Evolutionary conservation across 2,797 vertebrate species (phyloP).

Genomic region (Loriculus beryllinus): DNA sequence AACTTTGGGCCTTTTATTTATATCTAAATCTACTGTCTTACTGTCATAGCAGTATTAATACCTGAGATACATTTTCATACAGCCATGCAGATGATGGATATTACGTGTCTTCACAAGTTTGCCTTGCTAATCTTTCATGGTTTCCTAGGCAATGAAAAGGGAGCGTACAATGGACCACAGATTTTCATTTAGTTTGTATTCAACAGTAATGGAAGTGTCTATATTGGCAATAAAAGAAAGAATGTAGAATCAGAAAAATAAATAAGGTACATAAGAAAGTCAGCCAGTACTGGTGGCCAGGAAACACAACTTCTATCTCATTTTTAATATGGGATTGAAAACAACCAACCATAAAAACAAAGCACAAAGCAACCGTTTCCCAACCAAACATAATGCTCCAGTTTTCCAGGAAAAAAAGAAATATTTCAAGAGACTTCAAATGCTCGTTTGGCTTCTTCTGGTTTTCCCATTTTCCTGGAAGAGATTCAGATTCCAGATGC

Average conservation of each 20-base stretch:
- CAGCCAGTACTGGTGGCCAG: background rate
- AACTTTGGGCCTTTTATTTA: background rate
- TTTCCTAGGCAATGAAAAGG: constrained; percentile 52
- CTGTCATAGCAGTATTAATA: background rate
- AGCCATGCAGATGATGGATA: background rate
- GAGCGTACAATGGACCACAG: background rate
- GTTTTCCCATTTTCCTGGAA: background rate
- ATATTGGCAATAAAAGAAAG: background rate
- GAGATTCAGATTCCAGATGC: background rate
- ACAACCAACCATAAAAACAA: background rate
- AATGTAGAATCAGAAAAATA: background rate
- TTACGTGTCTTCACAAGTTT: background rate
- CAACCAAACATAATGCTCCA: background rate
- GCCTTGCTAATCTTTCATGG: constrained; percentile 15
- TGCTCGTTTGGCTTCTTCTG: background rate
- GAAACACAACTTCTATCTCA: background rate
- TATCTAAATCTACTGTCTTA: background rate
- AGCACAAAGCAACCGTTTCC: background rate
- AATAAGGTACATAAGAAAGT: background rate
- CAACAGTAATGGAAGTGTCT: background rate
- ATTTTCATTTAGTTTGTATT: constrained; percentile 13
- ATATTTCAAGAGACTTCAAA: background rate
- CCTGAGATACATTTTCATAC: background rate
- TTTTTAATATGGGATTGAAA: background rate
- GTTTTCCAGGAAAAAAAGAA: background rate